phyloP scores from a whole-genome alignment of 2,888 invertebrate species.

The Protodeltote pygarga region DNA sequence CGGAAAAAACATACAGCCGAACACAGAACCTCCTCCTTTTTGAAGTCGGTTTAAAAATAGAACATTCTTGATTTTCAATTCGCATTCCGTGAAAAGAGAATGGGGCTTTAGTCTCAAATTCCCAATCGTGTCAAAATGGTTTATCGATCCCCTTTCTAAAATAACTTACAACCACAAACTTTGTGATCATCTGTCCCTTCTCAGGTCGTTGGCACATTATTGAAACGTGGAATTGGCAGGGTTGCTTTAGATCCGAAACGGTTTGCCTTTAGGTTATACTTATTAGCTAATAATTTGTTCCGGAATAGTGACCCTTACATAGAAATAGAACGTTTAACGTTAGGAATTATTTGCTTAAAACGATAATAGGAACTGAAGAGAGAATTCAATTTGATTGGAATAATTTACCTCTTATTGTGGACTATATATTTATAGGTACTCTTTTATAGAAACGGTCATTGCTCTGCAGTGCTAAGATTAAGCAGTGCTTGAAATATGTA shows the following conservation, averaged over 20 bases:
- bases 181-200: slow-evolving; percentile 36
- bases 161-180: slow-evolving; percentile 18
- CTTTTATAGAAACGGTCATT: too few relatives aligned
- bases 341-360: too few relatives aligned
- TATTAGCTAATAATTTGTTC: slow-evolving; percentile 20
- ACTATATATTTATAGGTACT: too few relatives aligned
- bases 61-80: too few relatives aligned
- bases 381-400: too few relatives aligned
- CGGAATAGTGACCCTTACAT: slow-evolving; percentile 6
- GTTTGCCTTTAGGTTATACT: slow-evolving; percentile 17
- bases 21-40: too few relatives aligned
- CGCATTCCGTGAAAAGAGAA: background rate
- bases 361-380: too few relatives aligned
- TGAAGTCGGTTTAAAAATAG: background rate
- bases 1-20: too few relatives aligned
- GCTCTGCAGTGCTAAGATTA: too few relatives aligned
- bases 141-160: slow-evolving; percentile 7
- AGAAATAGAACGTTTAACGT: too few relatives aligned
- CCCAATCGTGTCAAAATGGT: background rate
- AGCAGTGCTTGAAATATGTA: too few relatives aligned
- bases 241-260: slow-evolving; percentile 22
- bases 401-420: too few relatives aligned
- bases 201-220: slow-evolving; percentile 37
- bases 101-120: background rate
- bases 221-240: slow-evolving; percentile 33